These are phyloP conservation scores for Chaetodon trifascialis DNA, from an alignment of 2,113 vertebrate species.

Conservation along the genomic window DNA sequence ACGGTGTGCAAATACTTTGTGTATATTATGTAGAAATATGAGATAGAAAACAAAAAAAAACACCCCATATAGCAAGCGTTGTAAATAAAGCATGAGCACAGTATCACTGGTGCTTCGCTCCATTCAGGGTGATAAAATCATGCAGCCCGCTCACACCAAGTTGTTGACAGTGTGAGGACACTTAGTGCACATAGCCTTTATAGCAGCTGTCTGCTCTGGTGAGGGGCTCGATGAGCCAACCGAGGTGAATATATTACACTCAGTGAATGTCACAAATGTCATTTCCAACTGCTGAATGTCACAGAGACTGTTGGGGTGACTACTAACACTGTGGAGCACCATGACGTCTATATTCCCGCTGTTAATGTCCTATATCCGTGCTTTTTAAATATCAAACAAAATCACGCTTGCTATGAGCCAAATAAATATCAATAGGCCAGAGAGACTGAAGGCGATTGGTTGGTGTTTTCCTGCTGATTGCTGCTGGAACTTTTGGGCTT, in stretches of 20 bases:
- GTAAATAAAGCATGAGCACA: constrained; percentile 54
- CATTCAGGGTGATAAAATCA: constrained; percentile 54
- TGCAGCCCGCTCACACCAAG: constrained; percentile 40
- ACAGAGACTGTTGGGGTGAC: constrained; percentile 63
- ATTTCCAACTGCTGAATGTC: constrained; percentile 76
- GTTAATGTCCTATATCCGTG: constrained; percentile 31
- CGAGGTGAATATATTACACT: constrained; percentile 75
- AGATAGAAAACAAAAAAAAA: constrained; percentile 11
- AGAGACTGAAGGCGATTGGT: constrained; percentile 3
- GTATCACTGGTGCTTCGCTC: constrained; percentile 36
- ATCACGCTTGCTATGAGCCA: constrained; percentile 20
- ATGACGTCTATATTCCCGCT: constrained; percentile 62
- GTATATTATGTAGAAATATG: constrained; percentile 17
- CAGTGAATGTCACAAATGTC: constrained; percentile 78
- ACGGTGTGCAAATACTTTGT: constrained; percentile 40
- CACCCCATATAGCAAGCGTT: background rate
- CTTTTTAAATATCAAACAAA: constrained; percentile 55
- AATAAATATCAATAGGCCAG: constrained; percentile 47
- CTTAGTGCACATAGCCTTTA: constrained; percentile 56
- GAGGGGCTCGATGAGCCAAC: constrained; percentile 64
- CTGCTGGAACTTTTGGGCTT: constrained; percentile 17
- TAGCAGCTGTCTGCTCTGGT: constrained; percentile 65
- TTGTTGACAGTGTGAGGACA: constrained; percentile 69
- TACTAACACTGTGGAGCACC: constrained; percentile 48
- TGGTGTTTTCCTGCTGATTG: constrained; percentile 1